Evolutionary conservation across 2,113 vertebrate genomes (phyloP), one percentile per base, ranked within the genome.

Genomic region (Hemiprocne comata): DNA sequence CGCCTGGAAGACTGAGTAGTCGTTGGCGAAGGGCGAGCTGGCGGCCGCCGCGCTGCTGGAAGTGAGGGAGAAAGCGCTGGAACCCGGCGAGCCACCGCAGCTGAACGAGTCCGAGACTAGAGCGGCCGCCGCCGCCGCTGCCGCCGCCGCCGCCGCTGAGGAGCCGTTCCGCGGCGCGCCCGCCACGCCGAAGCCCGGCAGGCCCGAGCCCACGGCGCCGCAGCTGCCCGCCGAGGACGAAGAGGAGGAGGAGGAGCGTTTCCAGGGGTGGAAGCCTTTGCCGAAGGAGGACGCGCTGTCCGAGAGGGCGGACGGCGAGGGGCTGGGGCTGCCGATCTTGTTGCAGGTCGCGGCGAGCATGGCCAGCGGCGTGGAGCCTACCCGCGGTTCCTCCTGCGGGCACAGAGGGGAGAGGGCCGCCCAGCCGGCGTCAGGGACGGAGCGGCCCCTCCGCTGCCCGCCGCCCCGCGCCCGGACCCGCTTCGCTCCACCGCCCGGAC

Each of bases 331-430:
- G 98, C 99, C 99, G 97, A 99, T 99, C 98, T 99, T 99, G 97
- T 99, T 99, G 92, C 99, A 99, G 98, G 99, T 99, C 95, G 99
- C 99, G 90, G 99, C 99, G 86, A 99, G 98, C 99, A 99, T 99
- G 98, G 99, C 99, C 98, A 99, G 98, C 97, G 99, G 99, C 98
- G 99, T 99, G 93, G 99, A 99, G 98, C 99, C 99, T 97, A 99
- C 98, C 97, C 99, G 98, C 98, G 99, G 99, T 98, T 99, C 99
- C 99, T 99, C 99, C 99, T 99, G 98, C 85, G 97, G 95, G 93
- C 65, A 93, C 85, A 97, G 90, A 95, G 86, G 94, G 93, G 80
- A 95, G 72, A 94, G 54, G 91, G 82, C 84, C 75, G 58, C 60
- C 67, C 73, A 74, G 67, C 55, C 66, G 34, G 85, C 62, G 80